A percentile compares a stretch with the other conserved stretches of the same genome.
These are phyloP conservation scores for Bolinopsis microptera DNA, from an alignment of 37 sponge, comb jelly and placozoan genomes.

Conservation along the genomic window DNA sequence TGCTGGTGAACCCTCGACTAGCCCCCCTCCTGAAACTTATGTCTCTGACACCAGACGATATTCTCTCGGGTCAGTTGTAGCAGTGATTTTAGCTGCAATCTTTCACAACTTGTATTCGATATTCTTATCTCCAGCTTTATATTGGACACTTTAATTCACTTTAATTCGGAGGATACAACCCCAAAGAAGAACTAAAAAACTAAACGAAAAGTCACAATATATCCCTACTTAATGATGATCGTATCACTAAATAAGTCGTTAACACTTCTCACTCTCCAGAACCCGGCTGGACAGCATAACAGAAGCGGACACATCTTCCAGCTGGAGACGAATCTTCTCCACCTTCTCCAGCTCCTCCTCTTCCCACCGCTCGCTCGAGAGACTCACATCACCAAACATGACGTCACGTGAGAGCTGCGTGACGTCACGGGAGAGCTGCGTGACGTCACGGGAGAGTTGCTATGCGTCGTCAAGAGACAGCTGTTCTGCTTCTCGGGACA, in stretches of 20 bases:
- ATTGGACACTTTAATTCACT: no score
- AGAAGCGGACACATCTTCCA: background rate
- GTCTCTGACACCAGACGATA: background rate
- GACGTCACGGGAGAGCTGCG: slow-evolving; percentile 36
- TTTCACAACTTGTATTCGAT: no score
- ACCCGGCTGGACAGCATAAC: slow-evolving; percentile 55
- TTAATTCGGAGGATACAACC: no score
- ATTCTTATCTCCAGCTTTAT: no score
- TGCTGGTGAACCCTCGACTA: background rate
- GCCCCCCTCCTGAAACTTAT: background rate
- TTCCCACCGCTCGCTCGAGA: slow-evolving; percentile 51
- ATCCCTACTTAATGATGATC: no score
- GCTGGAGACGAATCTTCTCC: slow-evolving; percentile 54
- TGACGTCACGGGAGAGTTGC: background rate
- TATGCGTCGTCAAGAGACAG: background rate
- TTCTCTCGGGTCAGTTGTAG: slow-evolving; percentile 13
- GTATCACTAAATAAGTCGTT: no score
- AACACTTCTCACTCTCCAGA: background rate
- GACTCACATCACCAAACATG: background rate
- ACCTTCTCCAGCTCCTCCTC: slow-evolving; percentile 26
- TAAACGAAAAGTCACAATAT: no score
- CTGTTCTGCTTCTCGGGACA: background rate
- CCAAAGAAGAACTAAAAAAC: no score
- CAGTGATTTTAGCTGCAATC: no score
- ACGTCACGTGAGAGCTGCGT: slow-evolving; percentile 10